These are phyloP conservation scores for Ennomos fuscantarius DNA, from an alignment of 2,888 invertebrate species.

Conservation along the genomic window DNA sequence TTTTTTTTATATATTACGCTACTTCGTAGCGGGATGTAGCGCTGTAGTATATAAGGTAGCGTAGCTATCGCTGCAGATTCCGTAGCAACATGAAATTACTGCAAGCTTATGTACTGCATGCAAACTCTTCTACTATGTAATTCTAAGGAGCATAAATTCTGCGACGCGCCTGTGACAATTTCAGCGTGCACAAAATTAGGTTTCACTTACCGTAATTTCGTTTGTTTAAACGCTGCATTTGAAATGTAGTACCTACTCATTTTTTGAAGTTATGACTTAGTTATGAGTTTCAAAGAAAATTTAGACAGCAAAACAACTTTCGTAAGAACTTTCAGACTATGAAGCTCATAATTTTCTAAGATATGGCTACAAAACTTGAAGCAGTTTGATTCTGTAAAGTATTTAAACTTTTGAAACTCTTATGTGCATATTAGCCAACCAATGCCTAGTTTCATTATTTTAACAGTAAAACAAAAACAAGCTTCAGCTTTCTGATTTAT, in stretches of 20 bases:
- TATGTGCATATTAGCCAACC: too few species aligned
- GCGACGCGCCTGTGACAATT: constrained; percentile 13
- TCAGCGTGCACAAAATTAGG: constrained; percentile 18
- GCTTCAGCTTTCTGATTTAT: too few species aligned
- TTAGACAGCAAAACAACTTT: not conserved
- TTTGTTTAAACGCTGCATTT: constrained; percentile 3
- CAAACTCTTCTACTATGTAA: not conserved
- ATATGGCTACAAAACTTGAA: too few species aligned
- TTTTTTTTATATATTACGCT: too few species aligned
- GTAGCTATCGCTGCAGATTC: not conserved
- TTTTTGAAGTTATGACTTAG: not conserved
- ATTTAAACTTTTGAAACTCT: too few species aligned
- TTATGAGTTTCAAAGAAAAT: not conserved
- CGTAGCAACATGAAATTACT: not conserved
- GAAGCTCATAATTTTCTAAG: too few species aligned
- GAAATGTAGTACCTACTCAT: not conserved
- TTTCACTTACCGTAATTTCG: constrained; percentile 17
- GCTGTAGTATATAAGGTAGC: too few species aligned
- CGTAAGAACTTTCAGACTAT: too few species aligned
- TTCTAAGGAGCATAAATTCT: constrained; percentile 17
- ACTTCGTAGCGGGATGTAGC: too few species aligned
- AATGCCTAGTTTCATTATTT: too few species aligned
- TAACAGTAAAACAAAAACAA: too few species aligned
- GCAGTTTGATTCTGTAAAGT: too few species aligned
- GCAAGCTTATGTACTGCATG: not conserved